Base-by-base conservation (phyloP, 2,113 vertebrate species). In the Rynchops niger region DNA sequence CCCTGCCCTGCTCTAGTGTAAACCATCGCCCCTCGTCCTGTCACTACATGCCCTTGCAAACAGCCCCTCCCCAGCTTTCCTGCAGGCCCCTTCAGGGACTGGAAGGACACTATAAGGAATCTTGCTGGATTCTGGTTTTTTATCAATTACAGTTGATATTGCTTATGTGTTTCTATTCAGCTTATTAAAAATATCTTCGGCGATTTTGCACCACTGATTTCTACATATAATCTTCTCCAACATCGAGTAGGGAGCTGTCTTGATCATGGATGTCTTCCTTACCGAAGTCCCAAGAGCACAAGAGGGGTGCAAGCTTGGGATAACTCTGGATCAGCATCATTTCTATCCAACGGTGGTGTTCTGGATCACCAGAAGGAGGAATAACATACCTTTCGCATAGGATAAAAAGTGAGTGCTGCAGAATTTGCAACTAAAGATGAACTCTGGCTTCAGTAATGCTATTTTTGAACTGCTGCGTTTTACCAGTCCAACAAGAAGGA, bases 401-500 rank as follows among this genome's bases (percentile, higher is more conserved):
- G 4, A 74, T 21, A 45, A 47, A 71, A 82, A 58, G 30, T 27
- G 50, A 74, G 11, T 49, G 26, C 12, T 66, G 47, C 42, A 96
- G 87, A 88, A 86, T 88, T 82, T 93, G 40, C 65, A 55, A 63
- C 34, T 55, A 27, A 86, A 90, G 58, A 71, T 47, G 32, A 47
- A 65, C 66, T 63, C 25, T 55, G 36, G 10, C 15, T 76, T 58
- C 36, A 27, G 65, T 27, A 90, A 50, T 27, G 20, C 23, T 77
- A 38, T 29, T 59, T 91, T 69, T 53, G 86, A 86, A 26, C 32
- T 59, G 20, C 72, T 49, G 18, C 2, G 19, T 96, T 86, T 96
- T 45, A 55, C 69, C 32, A 87, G 21, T 29, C 36, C 38, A 76
- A 42, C 17, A 79, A 63, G 79, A 97, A 97, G 93, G 94, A 86